A percentile compares a stretch with the other conserved stretches of the same genome.
These are phyloP conservation scores for Drosophila lacertosa DNA, from an alignment of 1,140 invertebrate species.

Conservation along the genomic window DNA sequence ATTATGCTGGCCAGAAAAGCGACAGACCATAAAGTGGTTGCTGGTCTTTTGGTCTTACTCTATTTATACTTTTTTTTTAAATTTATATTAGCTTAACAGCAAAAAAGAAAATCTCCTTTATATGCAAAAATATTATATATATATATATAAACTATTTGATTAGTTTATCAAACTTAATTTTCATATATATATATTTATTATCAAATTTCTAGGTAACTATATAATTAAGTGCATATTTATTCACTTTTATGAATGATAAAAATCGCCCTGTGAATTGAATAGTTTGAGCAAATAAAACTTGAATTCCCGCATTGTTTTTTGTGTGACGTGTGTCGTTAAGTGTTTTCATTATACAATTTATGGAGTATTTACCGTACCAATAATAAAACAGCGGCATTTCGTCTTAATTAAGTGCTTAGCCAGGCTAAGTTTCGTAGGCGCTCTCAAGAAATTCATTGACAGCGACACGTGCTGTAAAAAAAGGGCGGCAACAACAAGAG, in stretches of 20 bases:
- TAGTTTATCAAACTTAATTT: neutral
- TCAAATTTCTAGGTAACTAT: slow-evolving; percentile 22
- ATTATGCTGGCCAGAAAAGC: slow-evolving; percentile 67
- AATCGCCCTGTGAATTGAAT: slow-evolving; percentile 27
- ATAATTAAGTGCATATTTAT: neutral
- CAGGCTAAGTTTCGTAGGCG: slow-evolving; percentile 26
- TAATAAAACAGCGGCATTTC: slow-evolving; percentile 63
- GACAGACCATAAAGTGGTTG: slow-evolving; percentile 65
- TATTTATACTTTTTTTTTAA: slow-evolving; percentile 21
- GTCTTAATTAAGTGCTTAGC: slow-evolving; percentile 62
- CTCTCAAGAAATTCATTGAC: slow-evolving; percentile 8
- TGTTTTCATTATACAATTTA: slow-evolving; percentile 64
- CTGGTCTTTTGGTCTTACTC: slow-evolving; percentile 12
- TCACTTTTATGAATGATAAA: slow-evolving; percentile 22
- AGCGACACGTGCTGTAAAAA: slow-evolving; percentile 48
- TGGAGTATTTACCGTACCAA: slow-evolving; percentile 57
- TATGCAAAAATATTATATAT: neutral
- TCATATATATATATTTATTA: neutral
- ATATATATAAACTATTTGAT: neutral
- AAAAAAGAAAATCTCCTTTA: neutral
- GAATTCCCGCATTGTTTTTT: slow-evolving; percentile 75
- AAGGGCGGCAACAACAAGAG: slow-evolving; percentile 3
- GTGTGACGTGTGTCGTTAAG: slow-evolving; percentile 66
- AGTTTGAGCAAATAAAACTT: slow-evolving; percentile 47
- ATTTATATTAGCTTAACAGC: slow-evolving; percentile 15